phyloP scores from a whole-genome alignment of 92 coral and sea anemone genomes.

The Metridium senile region DNA sequence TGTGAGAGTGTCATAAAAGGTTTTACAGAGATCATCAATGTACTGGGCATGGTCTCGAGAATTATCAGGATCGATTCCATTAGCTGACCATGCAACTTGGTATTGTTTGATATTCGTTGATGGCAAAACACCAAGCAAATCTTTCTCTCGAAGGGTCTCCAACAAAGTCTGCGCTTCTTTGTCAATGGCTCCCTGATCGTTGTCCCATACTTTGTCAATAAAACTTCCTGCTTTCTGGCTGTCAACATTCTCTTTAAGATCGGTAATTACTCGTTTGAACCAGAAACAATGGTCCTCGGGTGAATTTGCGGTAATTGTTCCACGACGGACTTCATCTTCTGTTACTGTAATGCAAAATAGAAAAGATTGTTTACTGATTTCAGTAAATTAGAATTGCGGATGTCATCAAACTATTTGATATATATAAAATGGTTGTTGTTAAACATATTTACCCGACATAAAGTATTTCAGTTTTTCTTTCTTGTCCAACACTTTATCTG shows the following conservation, averaged over 20 bases:
- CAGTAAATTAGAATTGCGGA: too few relatives aligned
- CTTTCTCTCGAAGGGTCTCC: conserved; percentile 55
- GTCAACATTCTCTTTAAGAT: conserved; percentile 49
- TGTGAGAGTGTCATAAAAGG: conserved; percentile 67
- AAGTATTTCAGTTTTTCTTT: conserved; percentile 63
- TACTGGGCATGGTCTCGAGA: conserved; percentile 81
- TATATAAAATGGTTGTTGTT: not conserved
- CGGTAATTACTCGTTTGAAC: conserved; percentile 76
- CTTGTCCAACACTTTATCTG: conserved; percentile 54
- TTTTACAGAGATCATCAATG: conserved; percentile 69
- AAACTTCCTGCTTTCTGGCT: conserved; percentile 66
- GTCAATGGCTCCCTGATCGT: conserved; percentile 39
- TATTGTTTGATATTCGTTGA: conserved; percentile 56
- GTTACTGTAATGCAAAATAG: conserved; percentile 65
- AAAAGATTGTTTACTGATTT: too few relatives aligned
- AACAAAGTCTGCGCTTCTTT: conserved; percentile 62
- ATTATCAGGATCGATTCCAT: conserved; percentile 78
- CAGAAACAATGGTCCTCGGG: conserved; percentile 84
- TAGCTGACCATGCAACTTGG: conserved; percentile 74
- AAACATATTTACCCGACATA: conserved; percentile 88
- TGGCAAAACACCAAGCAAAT: conserved; percentile 52
- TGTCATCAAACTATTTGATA: not conserved
- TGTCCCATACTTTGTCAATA: conserved; percentile 68
- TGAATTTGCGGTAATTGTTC: conserved; percentile 60
- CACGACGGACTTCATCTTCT: conserved; percentile 87